Evolutionary conservation across 2,113 vertebrate genomes (phyloP).

Genomic region (Prochilodus magdalenae): DNA sequence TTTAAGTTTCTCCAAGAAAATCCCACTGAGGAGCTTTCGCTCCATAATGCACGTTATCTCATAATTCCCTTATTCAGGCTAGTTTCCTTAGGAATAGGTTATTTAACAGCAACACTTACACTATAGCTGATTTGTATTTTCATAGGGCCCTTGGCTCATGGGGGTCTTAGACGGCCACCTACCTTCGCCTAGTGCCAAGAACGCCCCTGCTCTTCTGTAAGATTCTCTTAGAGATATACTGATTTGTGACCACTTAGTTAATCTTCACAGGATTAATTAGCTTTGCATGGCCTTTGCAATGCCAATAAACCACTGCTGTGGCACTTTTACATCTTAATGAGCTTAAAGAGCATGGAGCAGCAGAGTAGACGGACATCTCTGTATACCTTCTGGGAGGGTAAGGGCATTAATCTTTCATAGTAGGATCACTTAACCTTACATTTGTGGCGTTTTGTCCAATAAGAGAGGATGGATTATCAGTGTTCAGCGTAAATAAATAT

Average conservation of each 20-base stretch:
- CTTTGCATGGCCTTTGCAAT: constrained; percentile 30
- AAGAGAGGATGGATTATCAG: constrained; percentile 42
- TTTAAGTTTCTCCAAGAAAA: too few species aligned
- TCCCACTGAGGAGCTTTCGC: too few species aligned
- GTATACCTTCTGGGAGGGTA: constrained; percentile 5
- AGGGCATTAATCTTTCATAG: constrained; percentile 38
- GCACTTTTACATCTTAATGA: constrained; percentile 33
- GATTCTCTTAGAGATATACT: constrained; percentile 5
- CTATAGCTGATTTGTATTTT: too few species aligned
- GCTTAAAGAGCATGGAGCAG: constrained; percentile 19
- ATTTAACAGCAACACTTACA: too few species aligned
- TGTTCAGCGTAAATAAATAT: constrained; percentile 49
- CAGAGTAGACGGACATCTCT: neutral
- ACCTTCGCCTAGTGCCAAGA: too few species aligned
- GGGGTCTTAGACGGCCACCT: too few species aligned
- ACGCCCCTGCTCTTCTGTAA: neutral
- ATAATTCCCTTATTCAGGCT: too few species aligned
- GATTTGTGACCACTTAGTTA: constrained; percentile 18
- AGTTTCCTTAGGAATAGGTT: too few species aligned
- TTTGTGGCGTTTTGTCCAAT: constrained; percentile 44
- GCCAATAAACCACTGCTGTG: constrained; percentile 35
- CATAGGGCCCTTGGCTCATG: too few species aligned
- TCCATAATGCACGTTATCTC: too few species aligned
- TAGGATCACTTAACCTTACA: constrained; percentile 33
- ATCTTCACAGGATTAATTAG: constrained; percentile 30